These are phyloP conservation scores for Tuberolachnus salignus DNA, from an alignment of 2,888 invertebrate genomes.

Conservation along the genomic window DNA sequence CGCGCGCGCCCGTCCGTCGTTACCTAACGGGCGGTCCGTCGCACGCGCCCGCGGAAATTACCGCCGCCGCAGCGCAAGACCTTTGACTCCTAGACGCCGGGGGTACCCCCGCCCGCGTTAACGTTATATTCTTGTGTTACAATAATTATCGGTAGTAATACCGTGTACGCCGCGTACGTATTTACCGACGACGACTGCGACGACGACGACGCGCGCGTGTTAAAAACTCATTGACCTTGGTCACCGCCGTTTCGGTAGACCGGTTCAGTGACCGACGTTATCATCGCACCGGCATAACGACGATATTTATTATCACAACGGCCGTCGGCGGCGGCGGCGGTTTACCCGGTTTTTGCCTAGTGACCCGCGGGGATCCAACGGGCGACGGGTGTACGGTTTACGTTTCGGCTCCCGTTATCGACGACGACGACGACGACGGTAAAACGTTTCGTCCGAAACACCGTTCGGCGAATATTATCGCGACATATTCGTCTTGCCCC, in stretches of 20 bases:
- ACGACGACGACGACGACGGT: too few relatives aligned
- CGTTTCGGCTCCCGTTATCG: too few relatives aligned
- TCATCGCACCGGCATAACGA: not conserved
- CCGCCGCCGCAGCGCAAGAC: slow-evolving; percentile 28
- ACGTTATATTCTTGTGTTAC: too few relatives aligned
- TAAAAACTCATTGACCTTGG: slow-evolving; percentile 49
- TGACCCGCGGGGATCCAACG: too few relatives aligned
- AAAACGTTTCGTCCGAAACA: too few relatives aligned
- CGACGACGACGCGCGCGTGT: not conserved
- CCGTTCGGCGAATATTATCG: too few relatives aligned
- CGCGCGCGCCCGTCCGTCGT: slow-evolving; percentile 8
- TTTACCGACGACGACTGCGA: not conserved
- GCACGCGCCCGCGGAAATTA: not conserved
- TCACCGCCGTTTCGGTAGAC: slow-evolving; percentile 42
- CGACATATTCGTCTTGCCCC: too few relatives aligned
- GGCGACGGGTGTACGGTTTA: too few relatives aligned
- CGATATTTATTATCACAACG: not conserved
- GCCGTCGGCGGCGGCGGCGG: too few relatives aligned
- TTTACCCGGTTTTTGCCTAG: too few relatives aligned
- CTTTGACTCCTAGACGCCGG: slow-evolving; percentile 32
- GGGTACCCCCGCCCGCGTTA: not conserved
- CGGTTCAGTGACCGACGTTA: slow-evolving; percentile 54
- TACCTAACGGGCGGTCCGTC: not conserved
- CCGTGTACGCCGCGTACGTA: too few relatives aligned
- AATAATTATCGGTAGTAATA: too few relatives aligned